Percentiles rank a stretch among this genome's conserved stretches.
Evolutionary conservation across 2,888 invertebrate genomes (phyloP).

Genomic region (Geophilus truncorum): DNA sequence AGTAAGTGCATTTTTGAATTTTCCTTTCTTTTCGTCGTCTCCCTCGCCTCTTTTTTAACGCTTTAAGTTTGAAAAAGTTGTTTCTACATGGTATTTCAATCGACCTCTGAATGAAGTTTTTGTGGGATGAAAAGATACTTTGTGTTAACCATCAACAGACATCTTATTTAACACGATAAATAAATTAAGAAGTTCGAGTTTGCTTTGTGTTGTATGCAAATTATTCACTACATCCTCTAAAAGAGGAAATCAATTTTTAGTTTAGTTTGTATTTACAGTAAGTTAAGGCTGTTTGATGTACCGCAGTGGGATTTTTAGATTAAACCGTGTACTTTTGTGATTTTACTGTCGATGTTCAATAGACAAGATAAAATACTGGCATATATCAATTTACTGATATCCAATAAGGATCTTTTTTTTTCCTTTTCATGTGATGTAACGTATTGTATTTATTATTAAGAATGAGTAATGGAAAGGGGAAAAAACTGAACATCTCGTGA

Average conservation of each 20-base stretch:
- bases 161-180: background rate
- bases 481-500: too few species aligned
- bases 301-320: too few species aligned
- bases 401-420: background rate
- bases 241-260: background rate
- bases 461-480: background rate
- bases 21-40: background rate
- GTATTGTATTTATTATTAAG: background rate
- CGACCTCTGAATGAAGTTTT: slow-evolving; percentile 12
- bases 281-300: too few species aligned
- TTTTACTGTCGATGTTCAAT: too few species aligned
- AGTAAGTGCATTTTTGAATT: background rate
- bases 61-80: background rate
- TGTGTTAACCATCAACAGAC: background rate
- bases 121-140: background rate
- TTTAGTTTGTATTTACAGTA: background rate
- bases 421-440: background rate
- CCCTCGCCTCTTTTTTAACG: background rate
- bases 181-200: background rate
- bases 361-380: too few species aligned
- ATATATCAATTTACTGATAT: background rate
- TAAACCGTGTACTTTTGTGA: too few species aligned
- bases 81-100: background rate
- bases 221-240: background rate
- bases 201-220: background rate